Evolutionary conservation across 2,797 vertebrate species (phyloP).

Genomic region (Jordanella pulchra): DNA sequence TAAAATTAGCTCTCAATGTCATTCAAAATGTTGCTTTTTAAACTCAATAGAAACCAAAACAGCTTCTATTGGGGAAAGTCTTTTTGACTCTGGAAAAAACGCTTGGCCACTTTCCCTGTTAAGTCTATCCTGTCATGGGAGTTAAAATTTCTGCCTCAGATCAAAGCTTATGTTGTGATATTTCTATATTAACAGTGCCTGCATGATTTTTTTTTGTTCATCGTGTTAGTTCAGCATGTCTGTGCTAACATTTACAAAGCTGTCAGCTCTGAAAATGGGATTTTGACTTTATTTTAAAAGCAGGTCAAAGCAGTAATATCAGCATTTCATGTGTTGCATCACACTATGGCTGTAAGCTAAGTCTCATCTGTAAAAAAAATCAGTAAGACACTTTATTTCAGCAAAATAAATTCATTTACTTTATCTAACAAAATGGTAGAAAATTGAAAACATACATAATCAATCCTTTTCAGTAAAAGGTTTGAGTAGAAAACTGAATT

Average conservation of each 20-base stretch:
- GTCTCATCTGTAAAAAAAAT: neutral
- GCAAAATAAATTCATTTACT: neutral
- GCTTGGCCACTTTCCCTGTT: too few relatives aligned
- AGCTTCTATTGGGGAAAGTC: too few relatives aligned
- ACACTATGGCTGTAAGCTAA: neutral
- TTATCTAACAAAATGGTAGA: neutral
- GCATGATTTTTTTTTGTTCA: neutral
- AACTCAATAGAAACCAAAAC: too few relatives aligned
- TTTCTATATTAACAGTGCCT: neutral
- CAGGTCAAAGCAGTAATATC: neutral
- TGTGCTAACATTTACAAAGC: neutral
- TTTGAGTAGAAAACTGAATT: neutral
- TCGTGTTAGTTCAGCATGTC: constrained; percentile 2
- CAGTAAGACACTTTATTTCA: neutral
- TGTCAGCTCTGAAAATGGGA: too few relatives aligned
- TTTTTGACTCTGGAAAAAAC: too few relatives aligned
- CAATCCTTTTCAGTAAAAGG: neutral
- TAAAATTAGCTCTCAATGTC: too few relatives aligned
- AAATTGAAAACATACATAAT: neutral
- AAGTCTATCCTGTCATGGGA: too few relatives aligned
- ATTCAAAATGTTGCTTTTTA: too few relatives aligned
- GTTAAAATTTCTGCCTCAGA: neutral
- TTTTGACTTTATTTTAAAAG: too few relatives aligned
- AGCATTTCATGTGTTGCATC: neutral
- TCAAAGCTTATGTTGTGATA: neutral